A percentile compares a stretch with the other conserved stretches of the same genome.
phyloP scores from a whole-genome alignment of 2,113 vertebrate genomes.

The Chunga burmeisteri region DNA sequence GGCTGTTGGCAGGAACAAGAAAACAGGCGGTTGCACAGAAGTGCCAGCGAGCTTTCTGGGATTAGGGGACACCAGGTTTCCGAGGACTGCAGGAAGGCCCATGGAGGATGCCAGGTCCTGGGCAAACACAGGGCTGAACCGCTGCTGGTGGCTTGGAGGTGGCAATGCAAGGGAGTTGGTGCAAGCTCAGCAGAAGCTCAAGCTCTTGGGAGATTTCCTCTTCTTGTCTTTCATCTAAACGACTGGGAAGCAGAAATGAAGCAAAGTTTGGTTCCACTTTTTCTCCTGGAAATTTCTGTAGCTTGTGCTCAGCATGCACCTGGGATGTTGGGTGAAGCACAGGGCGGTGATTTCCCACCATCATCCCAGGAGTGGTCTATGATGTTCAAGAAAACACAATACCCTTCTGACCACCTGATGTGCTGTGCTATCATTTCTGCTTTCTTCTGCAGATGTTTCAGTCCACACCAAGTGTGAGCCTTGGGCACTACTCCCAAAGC shows the following conservation, averaged over 20 bases:
- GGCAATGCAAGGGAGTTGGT: not conserved
- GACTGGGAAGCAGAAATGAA: not conserved
- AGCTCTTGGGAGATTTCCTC: not conserved
- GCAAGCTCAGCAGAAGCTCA: not conserved
- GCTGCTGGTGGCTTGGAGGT: not conserved
- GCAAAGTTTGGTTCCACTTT: not conserved
- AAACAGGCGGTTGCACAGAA: not conserved
- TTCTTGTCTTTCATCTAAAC: not conserved
- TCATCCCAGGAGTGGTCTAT: not conserved
- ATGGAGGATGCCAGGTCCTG: not conserved
- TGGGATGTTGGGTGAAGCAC: not conserved
- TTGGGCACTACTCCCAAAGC: not conserved
- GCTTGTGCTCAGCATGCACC: not conserved
- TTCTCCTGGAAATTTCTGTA: not conserved
- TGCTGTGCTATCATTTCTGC: not conserved
- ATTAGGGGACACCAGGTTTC: not conserved
- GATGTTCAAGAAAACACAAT: not conserved
- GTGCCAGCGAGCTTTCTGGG: not conserved
- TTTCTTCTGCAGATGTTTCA: not conserved
- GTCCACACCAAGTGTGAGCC: not conserved
- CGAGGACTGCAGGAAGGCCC: not conserved
- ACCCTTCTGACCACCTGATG: not conserved
- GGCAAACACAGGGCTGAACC: not conserved
- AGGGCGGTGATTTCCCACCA: not conserved
- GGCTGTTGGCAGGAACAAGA: not conserved